These are phyloP conservation scores for Charaxes varanes DNA, from an alignment of 1,140 invertebrate genomes.

Conservation along the genomic window DNA sequence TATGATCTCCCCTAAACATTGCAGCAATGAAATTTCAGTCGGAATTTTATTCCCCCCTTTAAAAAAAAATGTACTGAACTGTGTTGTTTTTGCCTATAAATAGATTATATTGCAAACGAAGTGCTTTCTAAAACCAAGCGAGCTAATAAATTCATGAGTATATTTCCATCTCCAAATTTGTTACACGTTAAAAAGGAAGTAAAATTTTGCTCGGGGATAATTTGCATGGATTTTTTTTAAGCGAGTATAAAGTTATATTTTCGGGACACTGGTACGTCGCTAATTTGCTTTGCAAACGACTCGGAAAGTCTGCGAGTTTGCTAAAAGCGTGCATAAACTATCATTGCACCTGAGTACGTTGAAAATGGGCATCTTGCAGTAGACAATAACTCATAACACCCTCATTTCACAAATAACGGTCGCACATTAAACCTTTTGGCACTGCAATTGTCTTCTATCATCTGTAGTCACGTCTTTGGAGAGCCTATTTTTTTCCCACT, in stretches of 20 bases:
- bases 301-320: conserved; percentile 15
- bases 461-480: too few species aligned
- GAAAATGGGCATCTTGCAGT: too few species aligned
- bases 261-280: conserved; percentile 12
- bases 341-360: conserved; percentile 12
- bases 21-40: too few species aligned
- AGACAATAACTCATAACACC: too few species aligned
- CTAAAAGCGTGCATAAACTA: conserved; percentile 18
- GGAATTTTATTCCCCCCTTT: too few species aligned
- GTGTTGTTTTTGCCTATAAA: too few species aligned
- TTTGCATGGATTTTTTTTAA: conserved; percentile 1
- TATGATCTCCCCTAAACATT: too few species aligned
- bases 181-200: not conserved
- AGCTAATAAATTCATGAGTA: not conserved
- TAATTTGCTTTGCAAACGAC: conserved; percentile 21
- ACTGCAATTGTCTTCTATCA: too few species aligned
- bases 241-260: conserved; percentile 17
- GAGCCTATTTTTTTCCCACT: too few species aligned
- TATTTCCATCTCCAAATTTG: not conserved
- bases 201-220: not conserved
- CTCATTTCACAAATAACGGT: too few species aligned
- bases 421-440: too few species aligned
- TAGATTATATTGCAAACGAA: not conserved
- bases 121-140: not conserved
- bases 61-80: too few species aligned